Evolutionary conservation across 2,888 invertebrate genomes (phyloP).

Genomic region (Drosophila rellima): DNA sequence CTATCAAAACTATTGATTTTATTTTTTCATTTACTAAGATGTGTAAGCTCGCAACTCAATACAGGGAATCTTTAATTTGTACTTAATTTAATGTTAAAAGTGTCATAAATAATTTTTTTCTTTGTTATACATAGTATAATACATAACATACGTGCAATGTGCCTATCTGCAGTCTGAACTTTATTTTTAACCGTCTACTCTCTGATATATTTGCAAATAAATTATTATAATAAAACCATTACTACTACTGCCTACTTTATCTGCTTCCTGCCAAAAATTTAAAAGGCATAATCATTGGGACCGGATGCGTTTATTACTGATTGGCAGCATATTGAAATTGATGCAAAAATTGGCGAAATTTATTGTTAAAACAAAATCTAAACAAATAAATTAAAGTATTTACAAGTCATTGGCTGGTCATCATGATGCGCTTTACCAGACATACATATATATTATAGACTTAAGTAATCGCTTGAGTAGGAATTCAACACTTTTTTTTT

Average conservation of each 20-base stretch:
- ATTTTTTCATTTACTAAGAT: no score
- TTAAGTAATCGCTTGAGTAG: background rate
- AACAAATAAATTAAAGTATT: constrained; percentile 31
- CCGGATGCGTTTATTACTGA: constrained; percentile 22
- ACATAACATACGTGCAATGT: no score
- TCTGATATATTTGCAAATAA: background rate
- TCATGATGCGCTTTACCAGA: background rate
- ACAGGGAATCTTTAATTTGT: background rate
- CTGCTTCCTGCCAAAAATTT: background rate
- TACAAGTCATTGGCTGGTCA: constrained; percentile 2
- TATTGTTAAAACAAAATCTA: constrained; percentile 12
- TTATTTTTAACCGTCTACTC: background rate
- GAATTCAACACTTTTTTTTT: no score
- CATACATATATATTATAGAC: background rate
- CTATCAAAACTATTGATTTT: no score
- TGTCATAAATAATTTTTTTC: background rate
- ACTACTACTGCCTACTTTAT: background rate
- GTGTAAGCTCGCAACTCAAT: no score
- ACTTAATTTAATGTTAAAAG: background rate
- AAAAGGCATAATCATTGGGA: background rate
- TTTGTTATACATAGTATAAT: no score
- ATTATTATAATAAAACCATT: background rate
- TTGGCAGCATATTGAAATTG: constrained; percentile 11
- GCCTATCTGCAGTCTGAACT: background rate
- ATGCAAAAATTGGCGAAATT: constrained; percentile 22